These are phyloP conservation scores for Brotula barbata DNA, from an alignment of 2,797 vertebrate species.

Conservation along the genomic window DNA sequence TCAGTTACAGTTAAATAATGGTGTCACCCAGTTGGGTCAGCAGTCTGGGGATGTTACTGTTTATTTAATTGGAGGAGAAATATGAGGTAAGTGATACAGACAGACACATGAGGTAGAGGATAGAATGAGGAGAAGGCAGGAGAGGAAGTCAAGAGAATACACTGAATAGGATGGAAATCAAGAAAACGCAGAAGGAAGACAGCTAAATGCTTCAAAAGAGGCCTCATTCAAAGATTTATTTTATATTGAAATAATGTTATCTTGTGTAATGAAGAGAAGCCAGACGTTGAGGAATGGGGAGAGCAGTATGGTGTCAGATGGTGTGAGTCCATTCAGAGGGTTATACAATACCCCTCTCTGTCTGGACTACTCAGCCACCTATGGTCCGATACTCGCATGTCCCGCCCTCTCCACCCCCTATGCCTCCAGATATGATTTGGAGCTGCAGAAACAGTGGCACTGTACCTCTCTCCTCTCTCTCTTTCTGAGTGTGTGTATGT, in stretches of 20 bases:
- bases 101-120: constrained; percentile 1
- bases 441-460: constrained; percentile 42
- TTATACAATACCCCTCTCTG: constrained; percentile 72
- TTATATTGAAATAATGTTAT: constrained; percentile 61
- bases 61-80: constrained; percentile 31
- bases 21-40: constrained; percentile 32
- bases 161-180: background rate
- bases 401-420: constrained; percentile 34
- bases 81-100: constrained; percentile 17
- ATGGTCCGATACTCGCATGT: constrained; percentile 59
- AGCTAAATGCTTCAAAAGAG: constrained; percentile 28
- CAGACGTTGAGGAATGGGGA: constrained; percentile 48
- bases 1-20: constrained; percentile 45
- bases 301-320: constrained; percentile 46
- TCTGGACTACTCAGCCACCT: constrained; percentile 52
- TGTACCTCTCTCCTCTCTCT: too few relatives aligned
- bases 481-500: constrained; percentile 40
- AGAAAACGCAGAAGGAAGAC: constrained; percentile 14
- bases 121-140: background rate
- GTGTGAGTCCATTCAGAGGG: constrained; percentile 45
- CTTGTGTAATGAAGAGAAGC: constrained; percentile 57
- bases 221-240: constrained; percentile 47
- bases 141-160: background rate
- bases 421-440: constrained; percentile 62
- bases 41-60: constrained; percentile 21